Conservation (phyloP, 2,888 invertebrate genomes). For the Trachelus troglodyta region DNA sequence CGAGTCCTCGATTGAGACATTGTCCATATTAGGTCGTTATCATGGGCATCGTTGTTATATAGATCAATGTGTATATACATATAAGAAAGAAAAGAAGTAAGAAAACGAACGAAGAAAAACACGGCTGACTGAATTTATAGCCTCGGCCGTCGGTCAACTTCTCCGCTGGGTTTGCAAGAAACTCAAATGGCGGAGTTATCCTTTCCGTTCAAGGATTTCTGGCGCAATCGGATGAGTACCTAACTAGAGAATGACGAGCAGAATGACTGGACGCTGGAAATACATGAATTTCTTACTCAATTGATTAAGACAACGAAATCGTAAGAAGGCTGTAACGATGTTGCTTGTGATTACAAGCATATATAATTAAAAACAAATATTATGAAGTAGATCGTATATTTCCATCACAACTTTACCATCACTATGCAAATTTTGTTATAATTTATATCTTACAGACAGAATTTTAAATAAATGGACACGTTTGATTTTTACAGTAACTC, state of each 20-base stretch:
- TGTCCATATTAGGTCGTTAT: background rate
- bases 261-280: background rate
- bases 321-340: background rate
- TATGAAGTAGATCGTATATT: background rate
- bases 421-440: background rate
- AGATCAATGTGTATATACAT: background rate
- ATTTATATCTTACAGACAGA: background rate
- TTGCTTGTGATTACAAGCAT: background rate
- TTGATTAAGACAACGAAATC: background rate
- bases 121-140: background rate
- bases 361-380: background rate
- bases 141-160: background rate
- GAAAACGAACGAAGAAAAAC: background rate
- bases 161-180: background rate
- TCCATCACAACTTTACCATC: too few relatives aligned
- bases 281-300: background rate
- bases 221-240: background rate
- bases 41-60: background rate
- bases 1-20: background rate
- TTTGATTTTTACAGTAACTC: background rate
- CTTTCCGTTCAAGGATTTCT: background rate
- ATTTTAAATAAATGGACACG: background rate
- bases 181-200: background rate
- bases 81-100: background rate
- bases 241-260: background rate